Base-by-base conservation (phyloP, 2,797 vertebrate species). In the Podargus strigoides region DNA sequence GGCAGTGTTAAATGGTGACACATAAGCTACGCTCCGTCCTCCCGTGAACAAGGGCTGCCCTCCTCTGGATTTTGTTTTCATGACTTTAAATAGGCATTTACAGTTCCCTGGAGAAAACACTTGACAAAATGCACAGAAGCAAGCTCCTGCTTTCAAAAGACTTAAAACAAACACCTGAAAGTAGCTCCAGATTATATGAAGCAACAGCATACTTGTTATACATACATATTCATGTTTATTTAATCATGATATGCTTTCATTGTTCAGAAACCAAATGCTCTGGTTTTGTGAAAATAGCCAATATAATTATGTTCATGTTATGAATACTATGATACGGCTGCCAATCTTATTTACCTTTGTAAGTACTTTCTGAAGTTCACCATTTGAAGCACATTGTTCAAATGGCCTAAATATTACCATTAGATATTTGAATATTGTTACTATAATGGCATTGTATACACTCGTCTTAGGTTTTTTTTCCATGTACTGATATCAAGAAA, bases 1-100 rank as follows among this genome's bases (percentile, higher is more conserved):
- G 97, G 98, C 98, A 27, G 98, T 99, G 96, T 97, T 99, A 95
- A 99, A 99, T 94, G 99, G 99, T 69, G 99, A 99, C 97, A 99
- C 98, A 97, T 99, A 99, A 98, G 96, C 94, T 91, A 69, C 84
- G 62, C 86, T 93, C 85, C 36, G 36, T 96, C 96, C 94, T 97
- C 93, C 96, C 89, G 95, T 92, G 96, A 87, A 97, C 97, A 98
- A 98, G 98, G 98, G 98, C 98, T 98, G 98, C 98, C 97, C 98
- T 97, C 96, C 94, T 97, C 97, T 97, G 96, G 95, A 97, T 97
- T 97, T 95, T 97, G 84, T 97, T 98, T 97, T 89, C 90, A 85
- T 96, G 95, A 97, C 89, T 96, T 96, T 95, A 96, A 94, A 88
- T 81, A 96, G 95, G 96, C 97, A 98, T 97, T 98, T 97, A 96